Conservation (phyloP, 2,797 vertebrate species). For the Smutsia gigantea region DNA sequence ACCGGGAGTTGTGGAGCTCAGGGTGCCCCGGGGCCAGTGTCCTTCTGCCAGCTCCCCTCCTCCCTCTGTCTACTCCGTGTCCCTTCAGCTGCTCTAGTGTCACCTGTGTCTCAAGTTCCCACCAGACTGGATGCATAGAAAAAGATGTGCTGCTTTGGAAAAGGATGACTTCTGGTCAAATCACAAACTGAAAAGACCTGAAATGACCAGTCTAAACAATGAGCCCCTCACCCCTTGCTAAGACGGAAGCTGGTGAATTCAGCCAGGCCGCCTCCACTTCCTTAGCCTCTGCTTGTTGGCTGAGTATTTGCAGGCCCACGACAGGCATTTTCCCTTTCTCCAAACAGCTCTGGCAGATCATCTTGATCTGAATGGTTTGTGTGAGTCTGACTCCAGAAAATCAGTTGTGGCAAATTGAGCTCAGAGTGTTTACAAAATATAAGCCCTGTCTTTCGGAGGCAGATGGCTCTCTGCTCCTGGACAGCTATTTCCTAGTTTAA, state of each 20-base stretch:
- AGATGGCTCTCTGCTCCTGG: not conserved
- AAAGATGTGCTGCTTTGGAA: not conserved
- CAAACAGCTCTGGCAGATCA: not conserved
- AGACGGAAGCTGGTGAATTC: not conserved
- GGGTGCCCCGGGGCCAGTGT: no score
- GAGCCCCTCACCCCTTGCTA: not conserved
- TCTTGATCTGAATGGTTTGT: not conserved
- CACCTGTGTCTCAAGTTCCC: not conserved
- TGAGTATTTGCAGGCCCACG: not conserved
- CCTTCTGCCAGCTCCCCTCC: no score
- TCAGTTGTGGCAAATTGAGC: constrained; percentile 17
- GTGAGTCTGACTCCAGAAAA: not conserved
- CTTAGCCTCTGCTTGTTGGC: not conserved
- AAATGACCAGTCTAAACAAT: not conserved
- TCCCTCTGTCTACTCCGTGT: not conserved
- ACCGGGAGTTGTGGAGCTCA: not conserved
- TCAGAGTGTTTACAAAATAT: not conserved
- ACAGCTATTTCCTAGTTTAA: not conserved
- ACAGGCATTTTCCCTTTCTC: not conserved
- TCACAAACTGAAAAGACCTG: not conserved
- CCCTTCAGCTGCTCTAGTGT: not conserved
- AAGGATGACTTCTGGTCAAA: not conserved
- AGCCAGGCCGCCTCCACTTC: no score
- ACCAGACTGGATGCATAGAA: not conserved
- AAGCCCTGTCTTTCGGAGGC: not conserved